phyloP scores from a whole-genome alignment of 2,888 invertebrate species.

The Lottia scabra region DNA sequence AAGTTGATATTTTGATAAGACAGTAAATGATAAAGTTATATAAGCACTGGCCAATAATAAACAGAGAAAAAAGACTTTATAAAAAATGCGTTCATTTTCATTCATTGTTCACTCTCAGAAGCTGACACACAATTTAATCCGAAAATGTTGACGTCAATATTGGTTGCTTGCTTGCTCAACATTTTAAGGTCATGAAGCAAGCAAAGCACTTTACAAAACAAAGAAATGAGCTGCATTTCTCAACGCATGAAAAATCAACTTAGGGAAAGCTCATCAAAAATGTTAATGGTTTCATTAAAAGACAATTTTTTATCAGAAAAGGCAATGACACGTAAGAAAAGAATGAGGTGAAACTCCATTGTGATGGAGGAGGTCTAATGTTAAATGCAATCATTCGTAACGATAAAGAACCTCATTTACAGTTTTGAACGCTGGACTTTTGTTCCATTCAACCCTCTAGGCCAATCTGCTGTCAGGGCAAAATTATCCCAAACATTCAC shows the following conservation, averaged over 20 bases:
- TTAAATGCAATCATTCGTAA: not conserved
- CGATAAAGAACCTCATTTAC: not conserved
- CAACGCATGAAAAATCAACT: not conserved
- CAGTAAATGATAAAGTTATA: no score
- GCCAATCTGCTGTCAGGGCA: not conserved
- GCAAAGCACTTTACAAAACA: not conserved
- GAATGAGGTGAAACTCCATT: not conserved
- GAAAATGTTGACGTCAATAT: no score
- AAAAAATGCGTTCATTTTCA: no score
- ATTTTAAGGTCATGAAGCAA: no score
- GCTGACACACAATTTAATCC: no score
- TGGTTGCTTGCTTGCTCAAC: no score
- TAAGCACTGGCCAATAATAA: no score
- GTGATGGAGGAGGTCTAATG: not conserved
- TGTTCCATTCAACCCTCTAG: not conserved
- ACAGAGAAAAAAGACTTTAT: no score
- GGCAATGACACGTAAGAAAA: slow-evolving; percentile 1
- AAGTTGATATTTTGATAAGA: no score
- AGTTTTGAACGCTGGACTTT: not conserved
- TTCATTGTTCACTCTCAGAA: no score
- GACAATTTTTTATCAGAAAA: not conserved
- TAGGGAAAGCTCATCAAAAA: not conserved
- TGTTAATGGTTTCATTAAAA: not conserved
- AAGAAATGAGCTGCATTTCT: not conserved
- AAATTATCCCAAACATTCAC: not conserved